phyloP scores from a whole-genome alignment of 2,888 invertebrate species.

The Meliscaeva auricollis region DNA sequence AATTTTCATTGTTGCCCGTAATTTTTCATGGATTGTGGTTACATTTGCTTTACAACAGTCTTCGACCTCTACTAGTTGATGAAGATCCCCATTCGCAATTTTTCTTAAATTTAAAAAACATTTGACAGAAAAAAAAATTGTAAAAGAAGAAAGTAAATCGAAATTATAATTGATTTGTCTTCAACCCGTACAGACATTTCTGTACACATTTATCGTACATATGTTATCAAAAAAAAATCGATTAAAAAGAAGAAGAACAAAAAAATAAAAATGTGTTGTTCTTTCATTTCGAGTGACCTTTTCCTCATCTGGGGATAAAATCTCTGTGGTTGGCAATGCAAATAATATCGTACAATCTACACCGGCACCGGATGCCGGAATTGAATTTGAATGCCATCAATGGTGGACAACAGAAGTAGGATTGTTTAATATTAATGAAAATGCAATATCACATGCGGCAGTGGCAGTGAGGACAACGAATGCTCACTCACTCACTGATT shows the following conservation, averaged over 20 bases:
- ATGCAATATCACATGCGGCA: slow-evolving; percentile 40
- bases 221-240: not conserved
- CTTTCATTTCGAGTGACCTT: not conserved
- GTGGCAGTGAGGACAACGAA: not conserved
- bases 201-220: no score
- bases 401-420: not conserved
- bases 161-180: no score
- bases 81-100: no score
- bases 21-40: no score
- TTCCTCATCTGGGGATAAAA: not conserved
- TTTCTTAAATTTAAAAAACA: no score
- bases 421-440: slow-evolving; percentile 55
- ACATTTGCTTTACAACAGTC: no score
- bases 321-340: not conserved
- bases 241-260: not conserved
- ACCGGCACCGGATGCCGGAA: slow-evolving; percentile 12
- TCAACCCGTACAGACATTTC: no score
- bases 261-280: not conserved
- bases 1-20: no score
- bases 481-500: slow-evolving; percentile 23
- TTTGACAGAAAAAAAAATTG: no score
- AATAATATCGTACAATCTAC: slow-evolving; percentile 19
- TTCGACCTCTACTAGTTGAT: no score
- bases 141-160: no score
- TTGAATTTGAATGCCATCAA: slow-evolving; percentile 43